phyloP scores from a whole-genome alignment of 2,113 vertebrate species.

The Pygathrix nemaeus region DNA sequence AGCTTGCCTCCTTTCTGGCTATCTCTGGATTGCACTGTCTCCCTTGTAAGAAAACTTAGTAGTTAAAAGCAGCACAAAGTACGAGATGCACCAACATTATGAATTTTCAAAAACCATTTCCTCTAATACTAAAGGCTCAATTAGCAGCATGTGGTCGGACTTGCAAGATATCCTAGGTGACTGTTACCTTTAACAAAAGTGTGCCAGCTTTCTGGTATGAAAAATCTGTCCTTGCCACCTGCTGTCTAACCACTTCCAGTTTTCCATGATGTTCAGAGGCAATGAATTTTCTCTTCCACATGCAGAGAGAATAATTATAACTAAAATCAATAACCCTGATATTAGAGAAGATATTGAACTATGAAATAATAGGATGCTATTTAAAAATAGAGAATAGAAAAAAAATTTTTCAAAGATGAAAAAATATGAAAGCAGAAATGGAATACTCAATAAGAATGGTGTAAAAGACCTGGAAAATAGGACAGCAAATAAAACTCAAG shows the following conservation, averaged over 20 bases:
- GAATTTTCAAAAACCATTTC: constrained; percentile 33
- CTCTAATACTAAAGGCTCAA: not conserved
- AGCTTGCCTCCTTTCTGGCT: not conserved
- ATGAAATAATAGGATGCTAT: not conserved
- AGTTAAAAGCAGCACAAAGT: constrained; percentile 23
- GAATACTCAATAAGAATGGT: not conserved
- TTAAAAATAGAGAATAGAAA: not conserved
- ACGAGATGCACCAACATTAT: not conserved
- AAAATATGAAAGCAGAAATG: not conserved
- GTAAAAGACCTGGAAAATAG: constrained; percentile 14
- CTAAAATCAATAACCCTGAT: constrained; percentile 26
- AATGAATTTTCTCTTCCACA: constrained; percentile 28
- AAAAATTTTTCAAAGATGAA: not conserved
- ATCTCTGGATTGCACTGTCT: not conserved
- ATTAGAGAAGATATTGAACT: constrained; percentile 30
- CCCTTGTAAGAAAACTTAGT: not conserved
- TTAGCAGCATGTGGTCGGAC: not conserved
- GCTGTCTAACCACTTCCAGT: constrained; percentile 35
- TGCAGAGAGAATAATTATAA: constrained; percentile 41
- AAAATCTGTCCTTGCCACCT: constrained; percentile 14
- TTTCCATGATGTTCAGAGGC: constrained; percentile 6
- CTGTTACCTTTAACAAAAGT: constrained; percentile 43
- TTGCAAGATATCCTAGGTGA: constrained; percentile 42
- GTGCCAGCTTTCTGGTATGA: not conserved
- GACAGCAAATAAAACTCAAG: constrained; percentile 31